phyloP scores from a whole-genome alignment of 92 coral and sea anemone species.

The Palythoa heliodiscus region DNA sequence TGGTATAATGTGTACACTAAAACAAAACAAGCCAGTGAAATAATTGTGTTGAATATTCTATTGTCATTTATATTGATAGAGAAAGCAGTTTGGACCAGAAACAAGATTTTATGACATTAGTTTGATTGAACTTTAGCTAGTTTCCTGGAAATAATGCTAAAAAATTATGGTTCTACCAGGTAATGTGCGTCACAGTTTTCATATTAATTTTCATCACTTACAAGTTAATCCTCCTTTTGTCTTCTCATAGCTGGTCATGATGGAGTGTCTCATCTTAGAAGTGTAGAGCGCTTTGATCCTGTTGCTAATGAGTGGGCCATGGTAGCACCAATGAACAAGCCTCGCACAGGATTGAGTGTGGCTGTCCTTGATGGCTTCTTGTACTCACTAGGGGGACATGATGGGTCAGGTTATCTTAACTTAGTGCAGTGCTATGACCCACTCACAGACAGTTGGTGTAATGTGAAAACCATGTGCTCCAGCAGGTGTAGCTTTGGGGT shows the following conservation, averaged over 20 bases:
- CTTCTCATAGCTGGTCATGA: constrained; percentile 79
- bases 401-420: constrained; percentile 83
- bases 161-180: too few relatives aligned
- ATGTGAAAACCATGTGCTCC: constrained; percentile 68
- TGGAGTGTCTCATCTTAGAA: constrained; percentile 87
- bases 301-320: constrained; percentile 90
- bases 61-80: too few relatives aligned
- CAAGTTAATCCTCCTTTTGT: not conserved
- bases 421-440: constrained; percentile 83
- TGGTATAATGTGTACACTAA: too few relatives aligned
- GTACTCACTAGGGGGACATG: constrained; percentile 90
- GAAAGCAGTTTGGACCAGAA: too few relatives aligned
- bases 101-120: too few relatives aligned
- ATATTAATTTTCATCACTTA: too few relatives aligned
- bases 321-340: constrained; percentile 83
- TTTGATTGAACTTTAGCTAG: too few relatives aligned
- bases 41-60: too few relatives aligned
- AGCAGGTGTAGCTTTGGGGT: constrained; percentile 94
- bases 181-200: too few relatives aligned
- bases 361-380: constrained; percentile 76
- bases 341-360: constrained; percentile 89
- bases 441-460: constrained; percentile 69
- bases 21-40: too few relatives aligned
- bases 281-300: constrained; percentile 92
- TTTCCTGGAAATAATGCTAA: too few relatives aligned